Evolutionary conservation across 2,888 invertebrate genomes (phyloP), one percentile per base, ranked within the genome.

Genomic region (Sialis lutaria): DNA sequence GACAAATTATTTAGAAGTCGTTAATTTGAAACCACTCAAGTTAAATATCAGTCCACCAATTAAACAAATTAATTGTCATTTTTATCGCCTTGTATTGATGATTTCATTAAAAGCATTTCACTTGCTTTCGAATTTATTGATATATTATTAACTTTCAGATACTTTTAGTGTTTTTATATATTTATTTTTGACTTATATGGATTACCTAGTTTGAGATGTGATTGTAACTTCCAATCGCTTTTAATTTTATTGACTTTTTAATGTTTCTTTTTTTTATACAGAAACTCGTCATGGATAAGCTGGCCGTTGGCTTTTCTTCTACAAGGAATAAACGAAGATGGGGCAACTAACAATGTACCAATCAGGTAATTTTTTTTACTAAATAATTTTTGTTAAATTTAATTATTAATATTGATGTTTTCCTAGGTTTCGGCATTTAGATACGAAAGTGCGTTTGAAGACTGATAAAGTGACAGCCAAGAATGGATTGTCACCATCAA

Each of bases 261-360:
- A 10, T 37, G n/a, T 6, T 10, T 60, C 42, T 58, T 60, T 31
- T 55, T 57, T 44, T 53, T 67, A n/a, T 64, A 44, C 66, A 84
- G 82, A 49, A 81, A 80, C 59, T 74, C 78, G 12, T 85, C 89
- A 1, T 91, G 90, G 90, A 89, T 91, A 58, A 89, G 89, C 62
- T 89, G 90, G 89, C 91, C 91, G 5, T 68, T 91, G 49, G 89
- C 87, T 6, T 87, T 89, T 63, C 75, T 91, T 57, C 84, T 90
- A 65, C 86, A 87, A 63, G 82, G 82, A 55, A 22, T 22, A 22
- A 81, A 79, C 47, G 77, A 80, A 50, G 77, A 82, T 53, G 77
- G 69, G 71, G 63, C 69, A 39, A 64, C 69, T 12, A 82, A 77
- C 58, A 82, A 88, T 63, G 73, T 88, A 49, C 83, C 85, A 6